A percentile compares a stretch with the other conserved stretches of the same genome.
Evolutionary conservation across 2,888 invertebrate genomes (phyloP).

Genomic region (Gari tellinella): DNA sequence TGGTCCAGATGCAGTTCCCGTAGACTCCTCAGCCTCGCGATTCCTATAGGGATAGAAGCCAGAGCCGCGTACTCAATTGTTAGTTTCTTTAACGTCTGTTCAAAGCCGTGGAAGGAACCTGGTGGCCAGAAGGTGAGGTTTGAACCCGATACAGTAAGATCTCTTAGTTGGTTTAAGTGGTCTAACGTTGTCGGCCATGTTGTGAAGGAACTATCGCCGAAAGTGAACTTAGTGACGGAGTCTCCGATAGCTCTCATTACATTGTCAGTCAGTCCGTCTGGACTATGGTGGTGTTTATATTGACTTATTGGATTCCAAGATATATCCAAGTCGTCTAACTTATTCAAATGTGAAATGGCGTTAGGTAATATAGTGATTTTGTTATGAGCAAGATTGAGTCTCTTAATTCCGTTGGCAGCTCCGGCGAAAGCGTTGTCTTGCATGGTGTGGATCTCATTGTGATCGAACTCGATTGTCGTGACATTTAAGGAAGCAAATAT

Average conservation of each 20-base stretch:
- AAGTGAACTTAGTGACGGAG: constrained; percentile 46
- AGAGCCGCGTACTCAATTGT: constrained; percentile 60
- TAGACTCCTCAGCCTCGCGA: constrained; percentile 39
- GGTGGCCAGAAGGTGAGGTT: constrained; percentile 47
- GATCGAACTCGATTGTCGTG: constrained; percentile 31
- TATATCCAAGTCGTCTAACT: constrained; percentile 43
- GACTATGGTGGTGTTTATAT: constrained; percentile 11
- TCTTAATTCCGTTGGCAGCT: constrained; percentile 9
- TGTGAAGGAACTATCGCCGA: constrained; percentile 44
- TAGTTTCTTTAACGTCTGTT: constrained; percentile 48
- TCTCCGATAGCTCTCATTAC: constrained; percentile 43
- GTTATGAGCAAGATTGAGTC: constrained; percentile 46
- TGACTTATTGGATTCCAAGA: constrained; percentile 54
- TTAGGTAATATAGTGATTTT: constrained; percentile 25
- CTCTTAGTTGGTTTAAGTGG: constrained; percentile 58
- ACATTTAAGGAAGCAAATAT: constrained; percentile 42
- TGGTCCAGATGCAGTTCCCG: constrained; percentile 60
- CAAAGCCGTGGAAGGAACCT: constrained; percentile 58
- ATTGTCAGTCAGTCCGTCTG: constrained; percentile 41
- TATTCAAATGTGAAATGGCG: constrained; percentile 21
- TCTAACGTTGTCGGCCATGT: constrained; percentile 55
- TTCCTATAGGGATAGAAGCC: constrained; percentile 50
- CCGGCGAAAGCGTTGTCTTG: constrained; percentile 39
- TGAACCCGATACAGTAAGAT: constrained; percentile 48
- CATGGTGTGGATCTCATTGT: constrained; percentile 40